phyloP scores from a whole-genome alignment of 2,888 invertebrate genomes.

The Agriopis leucophaearia region DNA sequence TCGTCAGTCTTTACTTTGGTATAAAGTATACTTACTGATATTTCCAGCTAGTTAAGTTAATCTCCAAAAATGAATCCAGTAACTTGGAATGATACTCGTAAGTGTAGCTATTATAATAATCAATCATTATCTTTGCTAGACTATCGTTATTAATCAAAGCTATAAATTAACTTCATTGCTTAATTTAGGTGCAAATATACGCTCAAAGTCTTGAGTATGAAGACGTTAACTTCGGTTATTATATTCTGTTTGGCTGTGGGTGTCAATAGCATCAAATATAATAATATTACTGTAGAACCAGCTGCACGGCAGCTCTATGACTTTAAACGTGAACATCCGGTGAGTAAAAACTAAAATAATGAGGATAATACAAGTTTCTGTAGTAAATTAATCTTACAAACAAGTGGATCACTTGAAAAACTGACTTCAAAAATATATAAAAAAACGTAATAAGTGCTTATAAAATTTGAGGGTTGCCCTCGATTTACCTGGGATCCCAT shows the following conservation, averaged over 20 bases:
- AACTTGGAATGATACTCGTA: not conserved
- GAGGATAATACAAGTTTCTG: not conserved
- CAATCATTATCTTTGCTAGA: not conserved
- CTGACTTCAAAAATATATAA: too few species aligned
- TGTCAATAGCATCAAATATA: constrained; percentile 19
- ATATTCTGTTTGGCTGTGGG: constrained; percentile 5
- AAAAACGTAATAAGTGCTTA: too few species aligned
- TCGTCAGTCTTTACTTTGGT: too few species aligned
- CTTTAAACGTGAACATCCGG: constrained; percentile 48
- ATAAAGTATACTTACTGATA: too few species aligned
- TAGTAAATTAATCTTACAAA: too few species aligned
- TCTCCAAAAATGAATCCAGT: not conserved
- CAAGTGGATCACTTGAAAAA: too few species aligned
- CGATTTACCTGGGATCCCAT: too few species aligned
- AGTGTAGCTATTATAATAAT: not conserved
- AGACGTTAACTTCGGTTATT: not conserved
- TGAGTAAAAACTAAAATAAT: constrained; percentile 7
- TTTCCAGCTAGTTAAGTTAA: too few species aligned
- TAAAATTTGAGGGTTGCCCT: too few species aligned
- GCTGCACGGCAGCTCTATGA: constrained; percentile 56
- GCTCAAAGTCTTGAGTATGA: constrained; percentile 7
- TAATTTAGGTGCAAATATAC: not conserved
- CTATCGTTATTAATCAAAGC: not conserved
- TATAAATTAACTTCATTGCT: not conserved
- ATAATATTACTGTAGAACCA: constrained; percentile 47